Evolutionary conservation across 2,888 invertebrate genomes (phyloP).

Genomic region (Lepidochrysops patricia): DNA sequence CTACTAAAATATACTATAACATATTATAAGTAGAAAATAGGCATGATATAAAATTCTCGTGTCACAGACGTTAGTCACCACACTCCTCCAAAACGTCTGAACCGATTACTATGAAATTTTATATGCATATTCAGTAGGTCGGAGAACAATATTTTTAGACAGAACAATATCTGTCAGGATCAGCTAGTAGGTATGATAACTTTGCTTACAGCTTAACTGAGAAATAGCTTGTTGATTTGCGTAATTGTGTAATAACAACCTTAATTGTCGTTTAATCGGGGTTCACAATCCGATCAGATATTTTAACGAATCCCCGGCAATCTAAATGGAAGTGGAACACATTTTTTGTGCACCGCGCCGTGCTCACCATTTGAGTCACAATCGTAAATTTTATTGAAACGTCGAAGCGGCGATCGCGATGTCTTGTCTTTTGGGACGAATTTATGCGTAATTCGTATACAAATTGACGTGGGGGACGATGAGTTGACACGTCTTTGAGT

Average conservation of each 20-base stretch:
- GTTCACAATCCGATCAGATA: conserved; percentile 65
- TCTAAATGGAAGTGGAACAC: conserved; percentile 65
- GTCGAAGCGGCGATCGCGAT: conserved; percentile 71
- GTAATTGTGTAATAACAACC: not conserved
- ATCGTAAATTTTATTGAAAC: conserved; percentile 75
- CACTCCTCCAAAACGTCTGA: no score
- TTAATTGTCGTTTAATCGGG: conserved; percentile 46
- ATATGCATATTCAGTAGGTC: no score
- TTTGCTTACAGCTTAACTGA: not conserved
- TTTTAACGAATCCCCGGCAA: conserved; percentile 65
- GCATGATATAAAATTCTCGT: no score
- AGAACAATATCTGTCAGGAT: no score
- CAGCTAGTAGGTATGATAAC: no score
- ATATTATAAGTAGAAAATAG: no score
- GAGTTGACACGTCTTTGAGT: conserved; percentile 62
- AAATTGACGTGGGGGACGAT: conserved; percentile 67
- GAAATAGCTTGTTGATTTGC: not conserved
- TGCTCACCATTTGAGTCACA: conserved; percentile 70
- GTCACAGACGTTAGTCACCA: no score
- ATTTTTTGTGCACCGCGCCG: conserved; percentile 64
- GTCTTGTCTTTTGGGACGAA: conserved; percentile 69
- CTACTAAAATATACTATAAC: no score
- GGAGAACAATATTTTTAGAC: no score
- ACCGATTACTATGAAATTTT: no score
- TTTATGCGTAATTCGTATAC: conserved; percentile 74